These are phyloP conservation scores for Oryzaephilus surinamensis DNA, from an alignment of 1,140 invertebrate genomes.

Conservation along the genomic window DNA sequence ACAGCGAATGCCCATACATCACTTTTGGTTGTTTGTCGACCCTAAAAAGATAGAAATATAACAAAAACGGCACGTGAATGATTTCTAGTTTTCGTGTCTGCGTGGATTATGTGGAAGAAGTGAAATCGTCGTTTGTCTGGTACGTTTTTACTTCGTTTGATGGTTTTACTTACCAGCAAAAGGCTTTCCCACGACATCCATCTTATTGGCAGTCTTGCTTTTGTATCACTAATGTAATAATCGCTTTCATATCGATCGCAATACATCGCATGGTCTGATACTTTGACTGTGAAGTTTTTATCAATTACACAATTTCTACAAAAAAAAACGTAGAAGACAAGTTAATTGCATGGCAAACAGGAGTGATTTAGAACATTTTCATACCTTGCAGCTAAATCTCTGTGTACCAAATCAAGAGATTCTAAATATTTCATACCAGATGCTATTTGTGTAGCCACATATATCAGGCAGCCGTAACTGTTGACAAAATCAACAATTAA, in stretches of 20 bases:
- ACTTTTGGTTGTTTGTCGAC: conserved; percentile 56
- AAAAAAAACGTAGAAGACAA: too few species aligned
- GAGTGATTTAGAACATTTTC: background rate
- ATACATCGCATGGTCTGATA: conserved; percentile 83
- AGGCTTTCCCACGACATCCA: conserved; percentile 81
- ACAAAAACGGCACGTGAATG: background rate
- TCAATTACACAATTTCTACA: conserved; percentile 77
- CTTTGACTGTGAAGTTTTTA: conserved; percentile 65
- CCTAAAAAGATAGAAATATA: conserved; percentile 39
- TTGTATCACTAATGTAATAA: conserved; percentile 74
- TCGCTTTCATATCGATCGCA: conserved; percentile 70
- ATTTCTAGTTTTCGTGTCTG: too few species aligned
- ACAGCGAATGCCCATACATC: conserved; percentile 75
- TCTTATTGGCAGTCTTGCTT: conserved; percentile 63
- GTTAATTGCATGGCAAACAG: too few species aligned
- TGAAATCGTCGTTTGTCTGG: too few species aligned
- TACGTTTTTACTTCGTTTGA: too few species aligned
- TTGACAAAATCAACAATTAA: too few species aligned
- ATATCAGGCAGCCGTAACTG: conserved; percentile 50
- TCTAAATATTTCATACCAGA: conserved; percentile 78
- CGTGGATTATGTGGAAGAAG: background rate
- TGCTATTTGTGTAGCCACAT: conserved; percentile 66
- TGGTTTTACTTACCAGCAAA: conserved; percentile 52
- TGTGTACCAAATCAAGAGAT: conserved; percentile 66
- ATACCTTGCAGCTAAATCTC: conserved; percentile 67